Evolutionary conservation across 2,888 invertebrate genomes (phyloP).

Genomic region (Dryocosmus kuriphilus): DNA sequence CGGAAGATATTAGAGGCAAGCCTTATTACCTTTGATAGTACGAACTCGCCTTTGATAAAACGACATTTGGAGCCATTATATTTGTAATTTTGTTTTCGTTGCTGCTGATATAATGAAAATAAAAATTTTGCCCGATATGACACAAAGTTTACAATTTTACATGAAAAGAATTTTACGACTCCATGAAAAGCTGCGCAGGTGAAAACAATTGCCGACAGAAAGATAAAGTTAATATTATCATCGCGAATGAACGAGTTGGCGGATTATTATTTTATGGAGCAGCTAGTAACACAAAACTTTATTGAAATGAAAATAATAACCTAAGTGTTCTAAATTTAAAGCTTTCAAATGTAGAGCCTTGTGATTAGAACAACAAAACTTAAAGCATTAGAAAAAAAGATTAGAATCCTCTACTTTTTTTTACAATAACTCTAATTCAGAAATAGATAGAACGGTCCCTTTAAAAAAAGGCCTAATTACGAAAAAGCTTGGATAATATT

Average conservation of each 20-base stretch:
- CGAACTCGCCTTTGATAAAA: conserved; percentile 1
- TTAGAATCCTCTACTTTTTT: too few species aligned
- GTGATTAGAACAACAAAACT: too few species aligned
- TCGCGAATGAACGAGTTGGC: neutral
- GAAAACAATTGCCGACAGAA: conserved; percentile 20
- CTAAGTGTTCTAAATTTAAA: too few species aligned
- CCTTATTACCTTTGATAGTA: conserved; percentile 15
- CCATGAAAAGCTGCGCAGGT: conserved; percentile 31
- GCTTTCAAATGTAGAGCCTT: too few species aligned
- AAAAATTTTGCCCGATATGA: conserved; percentile 28
- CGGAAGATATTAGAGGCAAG: too few species aligned
- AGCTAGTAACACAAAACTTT: conserved; percentile 8
- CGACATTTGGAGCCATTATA: conserved; percentile 11
- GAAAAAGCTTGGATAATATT: neutral
- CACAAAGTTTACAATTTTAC: conserved; percentile 23
- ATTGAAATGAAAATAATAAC: neutral
- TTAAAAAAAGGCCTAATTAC: neutral
- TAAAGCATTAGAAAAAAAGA: too few species aligned
- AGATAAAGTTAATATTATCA: conserved; percentile 31
- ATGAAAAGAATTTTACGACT: conserved; percentile 31
- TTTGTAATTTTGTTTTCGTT: conserved; percentile 26
- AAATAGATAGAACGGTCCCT: neutral
- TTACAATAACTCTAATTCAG: too few species aligned
- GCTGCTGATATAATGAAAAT: conserved; percentile 33
- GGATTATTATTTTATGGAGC: neutral